These are phyloP conservation scores for Daktulosphaira vitifoliae DNA, from an alignment of 1,140 invertebrate genomes.

Conservation along the genomic window DNA sequence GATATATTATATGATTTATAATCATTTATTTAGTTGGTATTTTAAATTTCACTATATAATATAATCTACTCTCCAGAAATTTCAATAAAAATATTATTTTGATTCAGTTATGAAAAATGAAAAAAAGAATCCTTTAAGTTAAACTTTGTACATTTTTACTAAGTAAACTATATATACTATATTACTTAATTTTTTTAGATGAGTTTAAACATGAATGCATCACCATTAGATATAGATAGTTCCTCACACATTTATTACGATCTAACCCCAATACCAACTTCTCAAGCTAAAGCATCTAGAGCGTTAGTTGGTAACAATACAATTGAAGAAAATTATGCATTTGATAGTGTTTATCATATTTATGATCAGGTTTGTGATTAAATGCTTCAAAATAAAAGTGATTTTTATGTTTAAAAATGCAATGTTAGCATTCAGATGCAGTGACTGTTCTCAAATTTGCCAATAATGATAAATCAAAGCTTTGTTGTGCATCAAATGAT, in stretches of 20 bases:
- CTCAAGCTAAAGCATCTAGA: slow-evolving; percentile 49
- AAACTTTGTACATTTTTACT: too few species aligned
- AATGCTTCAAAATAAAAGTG: slow-evolving; percentile 5
- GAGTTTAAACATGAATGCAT: slow-evolving; percentile 41
- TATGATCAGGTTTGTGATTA: slow-evolving; percentile 56
- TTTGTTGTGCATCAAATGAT: slow-evolving; percentile 74
- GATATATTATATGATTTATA: too few species aligned
- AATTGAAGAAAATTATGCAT: slow-evolving; percentile 73
- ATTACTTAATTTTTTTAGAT: slow-evolving; percentile 38
- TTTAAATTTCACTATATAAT: too few species aligned
- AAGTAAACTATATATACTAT: too few species aligned
- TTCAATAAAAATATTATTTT: too few species aligned
- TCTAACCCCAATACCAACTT: slow-evolving; percentile 43
- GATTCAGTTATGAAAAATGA: too few species aligned
- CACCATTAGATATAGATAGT: slow-evolving; percentile 24
- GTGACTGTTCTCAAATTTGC: slow-evolving; percentile 81
- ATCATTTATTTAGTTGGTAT: too few species aligned
- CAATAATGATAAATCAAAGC: slow-evolving; percentile 70
- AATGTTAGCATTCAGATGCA: slow-evolving; percentile 59
- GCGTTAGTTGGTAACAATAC: slow-evolving; percentile 52
- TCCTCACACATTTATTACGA: slow-evolving; percentile 35
- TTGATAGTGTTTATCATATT: slow-evolving; percentile 75
- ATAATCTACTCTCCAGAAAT: too few species aligned
- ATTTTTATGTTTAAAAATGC: slow-evolving; percentile 41
- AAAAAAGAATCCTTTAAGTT: too few species aligned